phyloP scores from a whole-genome alignment of 1,140 invertebrate genomes.

The Drosophila insularis region DNA sequence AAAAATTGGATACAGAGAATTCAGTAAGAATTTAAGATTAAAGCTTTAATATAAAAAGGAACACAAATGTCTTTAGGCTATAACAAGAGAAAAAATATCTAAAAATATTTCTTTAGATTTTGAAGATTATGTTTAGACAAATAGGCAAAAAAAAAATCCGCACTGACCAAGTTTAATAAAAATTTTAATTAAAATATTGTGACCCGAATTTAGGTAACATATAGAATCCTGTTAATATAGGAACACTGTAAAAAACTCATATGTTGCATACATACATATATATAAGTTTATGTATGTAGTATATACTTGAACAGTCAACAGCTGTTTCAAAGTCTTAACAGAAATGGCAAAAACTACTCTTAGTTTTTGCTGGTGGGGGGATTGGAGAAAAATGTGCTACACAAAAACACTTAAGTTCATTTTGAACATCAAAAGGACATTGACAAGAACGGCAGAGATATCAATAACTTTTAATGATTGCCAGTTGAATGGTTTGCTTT shows the following conservation, averaged over 20 bases:
- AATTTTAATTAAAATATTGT: background rate
- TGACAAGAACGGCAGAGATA: constrained; percentile 1
- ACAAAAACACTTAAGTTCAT: constrained; percentile 6
- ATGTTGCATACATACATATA: background rate
- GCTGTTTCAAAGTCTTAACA: background rate
- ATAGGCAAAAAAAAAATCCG: background rate
- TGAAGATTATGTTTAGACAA: background rate
- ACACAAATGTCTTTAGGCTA: background rate
- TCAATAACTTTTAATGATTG: constrained; percentile 7
- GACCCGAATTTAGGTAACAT: background rate
- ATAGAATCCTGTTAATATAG: background rate
- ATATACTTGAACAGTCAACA: background rate
- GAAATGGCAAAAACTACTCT: background rate
- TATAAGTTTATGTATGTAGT: background rate
- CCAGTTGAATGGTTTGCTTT: background rate
- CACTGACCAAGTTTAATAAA: too few relatives aligned
- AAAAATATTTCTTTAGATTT: background rate
- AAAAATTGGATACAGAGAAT: background rate
- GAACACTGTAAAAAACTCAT: background rate
- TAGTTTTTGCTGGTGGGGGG: background rate
- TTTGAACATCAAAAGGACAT: constrained; percentile 6
- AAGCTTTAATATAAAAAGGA: background rate
- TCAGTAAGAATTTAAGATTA: background rate
- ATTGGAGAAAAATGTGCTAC: background rate
- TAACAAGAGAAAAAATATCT: background rate